phyloP scores from a whole-genome alignment of 2,888 invertebrate species.

The Eupithecia centaureata region DNA sequence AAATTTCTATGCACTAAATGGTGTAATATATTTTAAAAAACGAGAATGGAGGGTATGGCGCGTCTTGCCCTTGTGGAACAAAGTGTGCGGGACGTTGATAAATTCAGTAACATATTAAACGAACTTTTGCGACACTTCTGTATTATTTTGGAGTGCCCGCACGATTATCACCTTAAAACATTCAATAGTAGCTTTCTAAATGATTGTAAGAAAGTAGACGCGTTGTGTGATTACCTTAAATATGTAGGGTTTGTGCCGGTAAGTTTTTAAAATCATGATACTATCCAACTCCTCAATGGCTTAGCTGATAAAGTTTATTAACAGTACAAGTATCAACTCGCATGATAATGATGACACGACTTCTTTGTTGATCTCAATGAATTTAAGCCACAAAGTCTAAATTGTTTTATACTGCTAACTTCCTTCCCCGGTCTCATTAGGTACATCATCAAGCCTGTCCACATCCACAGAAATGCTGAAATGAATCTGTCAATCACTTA shows the following conservation, averaged over 20 bases:
- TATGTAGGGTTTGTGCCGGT: slow-evolving; percentile 72
- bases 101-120: slow-evolving; percentile 64
- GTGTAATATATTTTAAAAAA: slow-evolving; percentile 37
- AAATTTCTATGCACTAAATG: slow-evolving; percentile 34
- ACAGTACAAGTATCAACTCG: not conserved
- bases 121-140: slow-evolving; percentile 64
- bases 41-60: slow-evolving; percentile 76
- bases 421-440: too few relatives aligned
- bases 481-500: too few relatives aligned
- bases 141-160: slow-evolving; percentile 71
- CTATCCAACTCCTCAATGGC: not conserved
- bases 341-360: too few relatives aligned
- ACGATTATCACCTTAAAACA: slow-evolving; percentile 63
- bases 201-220: slow-evolving; percentile 54
- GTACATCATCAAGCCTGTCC: too few relatives aligned
- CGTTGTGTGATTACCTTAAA: slow-evolving; percentile 69
- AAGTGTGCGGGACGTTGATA: slow-evolving; percentile 58
- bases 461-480: too few relatives aligned
- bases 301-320: not conserved
- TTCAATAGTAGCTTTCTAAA: slow-evolving; percentile 61
- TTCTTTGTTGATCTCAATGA: too few relatives aligned
- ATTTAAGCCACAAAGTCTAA: too few relatives aligned
- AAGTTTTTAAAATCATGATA: slow-evolving; percentile 43
- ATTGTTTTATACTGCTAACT: too few relatives aligned
- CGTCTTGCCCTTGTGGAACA: slow-evolving; percentile 76